Evolutionary conservation across 2,888 invertebrate genomes (phyloP).

Genomic region (Trachelus stipa): DNA sequence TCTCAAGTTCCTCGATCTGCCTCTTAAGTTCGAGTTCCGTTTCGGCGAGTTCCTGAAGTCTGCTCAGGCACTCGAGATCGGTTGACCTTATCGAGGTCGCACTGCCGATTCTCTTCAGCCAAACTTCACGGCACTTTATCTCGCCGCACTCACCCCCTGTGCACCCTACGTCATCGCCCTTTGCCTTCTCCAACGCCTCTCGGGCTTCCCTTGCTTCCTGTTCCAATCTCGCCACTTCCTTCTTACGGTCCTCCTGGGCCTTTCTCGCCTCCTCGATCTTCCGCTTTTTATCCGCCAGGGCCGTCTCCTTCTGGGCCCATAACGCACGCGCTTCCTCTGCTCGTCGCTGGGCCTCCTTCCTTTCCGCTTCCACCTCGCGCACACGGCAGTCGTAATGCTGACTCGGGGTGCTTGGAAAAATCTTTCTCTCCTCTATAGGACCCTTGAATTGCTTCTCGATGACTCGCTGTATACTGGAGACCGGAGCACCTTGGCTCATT

Average conservation of each 20-base stretch:
- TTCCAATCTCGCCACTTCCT: slow-evolving; percentile 40
- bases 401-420: slow-evolving; percentile 39
- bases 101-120: slow-evolving; percentile 40
- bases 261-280: slow-evolving; percentile 46
- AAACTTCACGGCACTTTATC: slow-evolving; percentile 36
- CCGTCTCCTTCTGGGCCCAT: slow-evolving; percentile 41
- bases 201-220: slow-evolving; percentile 38
- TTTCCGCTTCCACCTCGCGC: slow-evolving; percentile 50
- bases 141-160: slow-evolving; percentile 44
- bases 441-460: slow-evolving; percentile 46
- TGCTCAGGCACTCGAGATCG: slow-evolving; percentile 66
- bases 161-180: slow-evolving; percentile 19
- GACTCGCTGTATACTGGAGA: slow-evolving; percentile 33
- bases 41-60: slow-evolving; percentile 68
- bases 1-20: slow-evolving; percentile 74
- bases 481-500: slow-evolving; percentile 45
- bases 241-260: slow-evolving; percentile 40
- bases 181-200: slow-evolving; percentile 30
- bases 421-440: background rate
- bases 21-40: slow-evolving; percentile 73
- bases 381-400: slow-evolving; percentile 53
- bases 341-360: slow-evolving; percentile 48
- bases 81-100: slow-evolving; percentile 47
- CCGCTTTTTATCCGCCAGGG: slow-evolving; percentile 37
- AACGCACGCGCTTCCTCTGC: slow-evolving; percentile 47